These are phyloP conservation scores for Dryobota labecula DNA, from an alignment of 2,888 invertebrate genomes.

Conservation along the genomic window DNA sequence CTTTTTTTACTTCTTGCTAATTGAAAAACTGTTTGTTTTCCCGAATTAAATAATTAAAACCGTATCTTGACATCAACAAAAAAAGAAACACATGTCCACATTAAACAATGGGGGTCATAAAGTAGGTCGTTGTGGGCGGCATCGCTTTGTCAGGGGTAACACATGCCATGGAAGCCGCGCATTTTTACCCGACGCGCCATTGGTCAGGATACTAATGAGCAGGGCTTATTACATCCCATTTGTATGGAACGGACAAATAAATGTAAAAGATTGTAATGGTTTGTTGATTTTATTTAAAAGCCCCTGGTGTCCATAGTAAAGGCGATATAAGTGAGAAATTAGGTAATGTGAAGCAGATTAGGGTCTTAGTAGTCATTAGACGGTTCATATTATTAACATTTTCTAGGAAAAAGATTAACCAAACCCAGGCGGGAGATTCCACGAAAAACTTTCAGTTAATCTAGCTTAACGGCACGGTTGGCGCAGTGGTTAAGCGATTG, in stretches of 20 bases:
- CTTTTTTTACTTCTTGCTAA: background rate
- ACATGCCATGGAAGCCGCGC: conserved; percentile 53
- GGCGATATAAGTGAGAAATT: conserved; percentile 13
- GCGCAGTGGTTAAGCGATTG: no score
- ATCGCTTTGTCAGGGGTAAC: conserved; percentile 51
- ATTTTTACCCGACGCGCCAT: conserved; percentile 67
- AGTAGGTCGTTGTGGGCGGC: conserved; percentile 32
- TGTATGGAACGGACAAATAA: conserved; percentile 48
- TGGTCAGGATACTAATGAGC: conserved; percentile 66
- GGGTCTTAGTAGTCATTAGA: conserved; percentile 1
- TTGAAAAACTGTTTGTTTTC: background rate
- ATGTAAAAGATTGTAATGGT: conserved; percentile 33
- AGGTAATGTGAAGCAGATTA: conserved; percentile 8
- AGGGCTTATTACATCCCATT: conserved; percentile 64
- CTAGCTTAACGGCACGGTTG: no score
- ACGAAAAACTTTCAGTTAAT: background rate
- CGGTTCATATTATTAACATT: background rate
- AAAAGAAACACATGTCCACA: conserved; percentile 23
- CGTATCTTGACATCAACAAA: conserved; percentile 32
- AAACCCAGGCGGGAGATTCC: background rate
- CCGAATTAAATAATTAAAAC: background rate
- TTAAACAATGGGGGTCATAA: conserved; percentile 38
- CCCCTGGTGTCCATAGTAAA: background rate
- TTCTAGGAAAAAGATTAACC: background rate
- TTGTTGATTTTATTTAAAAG: conserved; percentile 27